Percentiles rank a stretch among this genome's conserved stretches.
Evolutionary conservation across 2,888 invertebrate genomes (phyloP).

Genomic region (Margaritifera margaritifera): DNA sequence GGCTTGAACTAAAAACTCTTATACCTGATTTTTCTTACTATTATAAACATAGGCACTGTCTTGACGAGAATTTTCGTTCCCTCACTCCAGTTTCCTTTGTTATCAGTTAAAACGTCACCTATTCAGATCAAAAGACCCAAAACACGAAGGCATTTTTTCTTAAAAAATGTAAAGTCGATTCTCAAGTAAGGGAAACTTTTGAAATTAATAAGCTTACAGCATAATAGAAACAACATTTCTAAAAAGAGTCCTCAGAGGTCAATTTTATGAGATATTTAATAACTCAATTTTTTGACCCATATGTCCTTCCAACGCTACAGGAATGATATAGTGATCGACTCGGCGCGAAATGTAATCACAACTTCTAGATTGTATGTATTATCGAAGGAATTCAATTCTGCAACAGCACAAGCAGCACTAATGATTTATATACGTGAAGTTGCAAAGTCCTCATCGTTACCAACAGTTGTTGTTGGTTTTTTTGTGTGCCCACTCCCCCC

Average conservation of each 20-base stretch:
- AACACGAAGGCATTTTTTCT: slow-evolving; percentile 5
- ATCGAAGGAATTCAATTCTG: slow-evolving; percentile 90
- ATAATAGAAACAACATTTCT: slow-evolving; percentile 7
- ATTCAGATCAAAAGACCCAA: slow-evolving; percentile 10
- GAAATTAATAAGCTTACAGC: slow-evolving; percentile 23
- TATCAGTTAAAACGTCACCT: slow-evolving; percentile 8
- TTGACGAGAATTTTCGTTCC: slow-evolving; percentile 16
- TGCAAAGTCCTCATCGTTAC: slow-evolving; percentile 36
- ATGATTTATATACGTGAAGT: slow-evolving; percentile 52
- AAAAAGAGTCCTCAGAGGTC: slow-evolving; percentile 8
- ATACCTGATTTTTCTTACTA: slow-evolving; percentile 28
- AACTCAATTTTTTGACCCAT: slow-evolving; percentile 11
- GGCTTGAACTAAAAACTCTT: slow-evolving; percentile 26
- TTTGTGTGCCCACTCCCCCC: too few species aligned
- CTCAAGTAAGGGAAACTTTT: slow-evolving; percentile 15
- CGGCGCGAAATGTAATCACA: slow-evolving; percentile 59
- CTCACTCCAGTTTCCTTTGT: slow-evolving; percentile 19
- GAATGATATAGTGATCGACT: slow-evolving; percentile 44
- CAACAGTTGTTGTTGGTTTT: slow-evolving; percentile 49
- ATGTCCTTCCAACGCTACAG: slow-evolving; percentile 18
- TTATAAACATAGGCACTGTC: slow-evolving; percentile 18
- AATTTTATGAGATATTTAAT: slow-evolving; percentile 14
- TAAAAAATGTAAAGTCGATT: slow-evolving; percentile 3
- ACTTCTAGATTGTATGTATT: slow-evolving; percentile 91
- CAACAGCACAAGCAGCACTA: slow-evolving; percentile 69